Conservation (phyloP, 2,888 invertebrate species). For the Barypeithes pellucidus region DNA sequence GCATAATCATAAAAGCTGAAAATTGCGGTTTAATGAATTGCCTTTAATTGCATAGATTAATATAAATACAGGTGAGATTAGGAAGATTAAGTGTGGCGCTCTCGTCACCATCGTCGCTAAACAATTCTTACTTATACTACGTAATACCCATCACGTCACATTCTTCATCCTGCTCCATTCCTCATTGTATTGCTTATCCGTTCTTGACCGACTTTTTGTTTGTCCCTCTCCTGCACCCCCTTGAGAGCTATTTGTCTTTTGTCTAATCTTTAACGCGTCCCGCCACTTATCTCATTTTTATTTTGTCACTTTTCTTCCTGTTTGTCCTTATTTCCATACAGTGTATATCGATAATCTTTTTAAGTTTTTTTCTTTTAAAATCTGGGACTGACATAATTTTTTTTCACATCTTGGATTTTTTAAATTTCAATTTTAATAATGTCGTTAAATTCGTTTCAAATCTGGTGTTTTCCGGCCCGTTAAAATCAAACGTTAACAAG, state of each 20-base stretch:
- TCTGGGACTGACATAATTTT: no score
- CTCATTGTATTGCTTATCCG: not conserved
- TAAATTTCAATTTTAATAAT: no score
- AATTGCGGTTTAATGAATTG: no score
- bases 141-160: not conserved
- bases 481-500: conserved; percentile 11
- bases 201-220: conserved; percentile 11
- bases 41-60: no score
- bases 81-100: no score
- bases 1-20: no score
- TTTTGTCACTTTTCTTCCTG: conserved; percentile 13
- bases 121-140: no score
- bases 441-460: not conserved
- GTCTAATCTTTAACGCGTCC: conserved; percentile 12
- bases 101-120: no score
- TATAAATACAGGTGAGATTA: no score
- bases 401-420: no score
- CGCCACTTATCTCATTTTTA: conserved; percentile 16
- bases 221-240: not conserved
- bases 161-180: conserved; percentile 1
- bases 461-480: not conserved
- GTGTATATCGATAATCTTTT: no score
- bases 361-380: no score
- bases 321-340: not conserved
- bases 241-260: conserved; percentile 14